Percentiles rank a stretch among this genome's conserved stretches.
phyloP scores from a whole-genome alignment of 2,888 invertebrate species.

The Lepas anatifera region DNA sequence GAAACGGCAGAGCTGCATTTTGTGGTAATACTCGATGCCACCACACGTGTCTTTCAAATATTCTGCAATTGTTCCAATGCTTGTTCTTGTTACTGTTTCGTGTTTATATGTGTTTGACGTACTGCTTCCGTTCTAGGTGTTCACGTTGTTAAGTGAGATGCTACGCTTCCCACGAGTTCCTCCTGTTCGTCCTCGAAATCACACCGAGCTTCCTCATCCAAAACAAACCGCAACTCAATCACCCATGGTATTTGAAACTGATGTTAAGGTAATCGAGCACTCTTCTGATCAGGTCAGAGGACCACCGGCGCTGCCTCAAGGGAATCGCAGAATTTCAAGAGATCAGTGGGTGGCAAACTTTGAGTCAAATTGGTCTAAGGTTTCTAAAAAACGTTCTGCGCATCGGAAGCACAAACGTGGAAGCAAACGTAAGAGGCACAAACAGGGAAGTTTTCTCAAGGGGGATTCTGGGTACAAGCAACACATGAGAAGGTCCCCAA shows the following conservation, averaged over 20 bases:
- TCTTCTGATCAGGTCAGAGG: too few relatives aligned
- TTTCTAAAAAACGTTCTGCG: too few relatives aligned
- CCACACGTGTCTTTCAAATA: not conserved
- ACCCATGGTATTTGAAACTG: not conserved
- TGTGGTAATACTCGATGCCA: not conserved
- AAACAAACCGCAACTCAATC: not conserved
- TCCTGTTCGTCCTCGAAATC: not conserved
- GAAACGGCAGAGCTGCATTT: not conserved
- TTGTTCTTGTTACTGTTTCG: not conserved
- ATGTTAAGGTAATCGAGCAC: not conserved
- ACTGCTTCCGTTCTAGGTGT: not conserved
- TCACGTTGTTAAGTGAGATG: conserved; percentile 3
- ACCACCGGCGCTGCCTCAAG: too few relatives aligned
- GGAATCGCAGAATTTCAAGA: too few relatives aligned
- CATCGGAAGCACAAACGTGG: too few relatives aligned
- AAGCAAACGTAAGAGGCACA: too few relatives aligned
- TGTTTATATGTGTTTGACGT: not conserved
- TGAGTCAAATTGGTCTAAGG: too few relatives aligned
- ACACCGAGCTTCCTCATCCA: not conserved
- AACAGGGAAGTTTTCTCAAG: too few relatives aligned
- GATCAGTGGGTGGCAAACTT: too few relatives aligned
- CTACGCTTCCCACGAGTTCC: not conserved
- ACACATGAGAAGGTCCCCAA: too few relatives aligned
- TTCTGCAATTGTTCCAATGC: not conserved
- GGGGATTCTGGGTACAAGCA: too few relatives aligned